Conservation (phyloP, 2,797 vertebrate genomes). For the Sarcoramphus papa region DNA sequence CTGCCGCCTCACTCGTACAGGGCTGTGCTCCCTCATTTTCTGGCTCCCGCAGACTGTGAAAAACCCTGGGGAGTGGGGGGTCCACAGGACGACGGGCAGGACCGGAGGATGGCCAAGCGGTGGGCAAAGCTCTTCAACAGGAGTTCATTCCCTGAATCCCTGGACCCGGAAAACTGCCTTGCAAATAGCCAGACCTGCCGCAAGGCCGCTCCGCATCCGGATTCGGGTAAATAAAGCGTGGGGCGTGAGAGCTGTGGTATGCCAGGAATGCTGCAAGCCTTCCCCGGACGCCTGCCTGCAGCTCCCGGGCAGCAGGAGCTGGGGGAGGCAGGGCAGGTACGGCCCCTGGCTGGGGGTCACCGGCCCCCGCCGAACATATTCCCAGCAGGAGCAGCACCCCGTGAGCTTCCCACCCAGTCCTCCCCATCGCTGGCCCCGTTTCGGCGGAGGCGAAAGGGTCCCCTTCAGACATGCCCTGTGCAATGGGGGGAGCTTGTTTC, state of each 20-base stretch:
- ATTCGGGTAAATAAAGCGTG: background rate
- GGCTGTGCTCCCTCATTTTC: background rate
- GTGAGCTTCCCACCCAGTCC: background rate
- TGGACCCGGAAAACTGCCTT: background rate
- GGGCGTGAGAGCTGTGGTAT: constrained; percentile 21
- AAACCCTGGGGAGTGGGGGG: background rate
- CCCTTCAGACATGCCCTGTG: no score
- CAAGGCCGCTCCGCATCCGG: background rate
- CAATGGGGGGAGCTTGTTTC: background rate
- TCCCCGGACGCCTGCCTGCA: background rate
- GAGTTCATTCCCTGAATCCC: background rate
- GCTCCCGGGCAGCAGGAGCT: background rate
- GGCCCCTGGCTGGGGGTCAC: background rate
- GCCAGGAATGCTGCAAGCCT: constrained; percentile 53
- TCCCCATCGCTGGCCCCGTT: fast-evolving
- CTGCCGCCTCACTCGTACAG: fast-evolving
- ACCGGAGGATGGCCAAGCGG: background rate
- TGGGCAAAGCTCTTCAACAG: background rate
- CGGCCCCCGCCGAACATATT: no score
- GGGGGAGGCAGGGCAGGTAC: background rate
- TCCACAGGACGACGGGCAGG: background rate
- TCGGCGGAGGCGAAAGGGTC: background rate
- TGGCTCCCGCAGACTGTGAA: background rate
- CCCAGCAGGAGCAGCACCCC: background rate
- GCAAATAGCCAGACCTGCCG: background rate